A percentile compares a stretch with the other conserved stretches of the same genome.
phyloP scores from a whole-genome alignment of 2,113 vertebrate genomes.

The Microtus ochrogaster region DNA sequence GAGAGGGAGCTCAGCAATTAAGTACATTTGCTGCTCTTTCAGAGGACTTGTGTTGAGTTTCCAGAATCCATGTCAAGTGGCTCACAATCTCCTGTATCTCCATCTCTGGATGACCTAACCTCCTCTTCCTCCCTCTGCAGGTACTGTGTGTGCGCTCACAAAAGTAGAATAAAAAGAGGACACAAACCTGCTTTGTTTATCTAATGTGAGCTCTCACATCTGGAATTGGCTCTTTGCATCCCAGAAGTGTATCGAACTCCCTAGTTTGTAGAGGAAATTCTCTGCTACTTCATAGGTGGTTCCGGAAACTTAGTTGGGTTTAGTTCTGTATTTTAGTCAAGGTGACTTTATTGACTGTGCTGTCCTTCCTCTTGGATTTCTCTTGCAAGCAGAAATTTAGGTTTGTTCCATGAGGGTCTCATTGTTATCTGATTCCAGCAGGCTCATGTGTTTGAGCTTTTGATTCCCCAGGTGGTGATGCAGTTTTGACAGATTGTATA shows the following conservation, averaged over 20 bases:
- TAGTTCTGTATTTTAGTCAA: no score
- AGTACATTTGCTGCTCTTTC: background rate
- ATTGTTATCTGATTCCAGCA: background rate
- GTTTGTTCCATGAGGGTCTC: rapidly evolving
- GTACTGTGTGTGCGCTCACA: no score
- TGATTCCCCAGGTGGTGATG: background rate
- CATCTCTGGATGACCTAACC: background rate
- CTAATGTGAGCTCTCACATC: no score
- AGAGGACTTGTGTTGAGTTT: background rate
- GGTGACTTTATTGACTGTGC: rapidly evolving
- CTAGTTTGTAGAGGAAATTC: no score
- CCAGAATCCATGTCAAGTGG: background rate
- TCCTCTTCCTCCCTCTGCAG: background rate
- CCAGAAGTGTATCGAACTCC: no score
- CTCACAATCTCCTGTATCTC: background rate
- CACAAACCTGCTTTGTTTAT: background rate
- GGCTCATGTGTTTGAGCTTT: background rate
- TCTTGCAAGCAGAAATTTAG: background rate
- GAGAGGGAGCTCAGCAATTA: background rate
- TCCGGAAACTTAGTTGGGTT: background rate
- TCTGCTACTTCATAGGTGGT: background rate
- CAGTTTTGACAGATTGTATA: background rate
- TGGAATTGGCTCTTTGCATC: no score
- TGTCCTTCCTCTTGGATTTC: background rate
- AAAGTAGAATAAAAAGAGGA: background rate